phyloP scores from a whole-genome alignment of 2,797 vertebrate species.

The Epinephelus malabaricus region DNA sequence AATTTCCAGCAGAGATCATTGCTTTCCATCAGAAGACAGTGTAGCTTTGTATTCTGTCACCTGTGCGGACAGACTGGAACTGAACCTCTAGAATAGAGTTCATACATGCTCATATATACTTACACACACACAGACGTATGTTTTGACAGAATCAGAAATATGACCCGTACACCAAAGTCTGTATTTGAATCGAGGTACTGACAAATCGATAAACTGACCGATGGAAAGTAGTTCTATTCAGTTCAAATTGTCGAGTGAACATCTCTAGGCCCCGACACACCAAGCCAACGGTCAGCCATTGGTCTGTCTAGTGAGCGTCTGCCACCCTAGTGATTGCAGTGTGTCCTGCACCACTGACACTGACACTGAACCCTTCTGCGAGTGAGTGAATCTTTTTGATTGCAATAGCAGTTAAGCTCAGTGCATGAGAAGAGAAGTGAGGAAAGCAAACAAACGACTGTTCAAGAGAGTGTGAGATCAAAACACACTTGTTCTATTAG shows the following conservation, averaged over 20 bases:
- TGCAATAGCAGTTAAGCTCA: no score
- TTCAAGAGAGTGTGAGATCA: no score
- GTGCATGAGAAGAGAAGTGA: no score
- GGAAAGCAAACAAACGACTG: no score
- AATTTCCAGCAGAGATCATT: constrained; percentile 10
- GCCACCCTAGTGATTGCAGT: no score
- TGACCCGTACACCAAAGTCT: background rate
- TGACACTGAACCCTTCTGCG: no score
- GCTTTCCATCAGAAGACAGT: constrained; percentile 22
- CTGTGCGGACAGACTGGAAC: constrained; percentile 17
- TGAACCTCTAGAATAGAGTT: constrained; percentile 3
- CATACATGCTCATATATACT: background rate
- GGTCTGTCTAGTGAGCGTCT: no score
- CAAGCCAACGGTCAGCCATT: no score
- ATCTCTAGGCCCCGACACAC: background rate
- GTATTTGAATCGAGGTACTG: background rate
- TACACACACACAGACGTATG: background rate
- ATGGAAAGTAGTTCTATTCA: background rate
- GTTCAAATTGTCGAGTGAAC: background rate
- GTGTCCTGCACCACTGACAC: no score
- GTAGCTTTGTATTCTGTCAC: constrained; percentile 17
- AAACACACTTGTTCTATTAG: no score
- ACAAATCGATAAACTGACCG: background rate
- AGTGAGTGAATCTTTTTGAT: no score
- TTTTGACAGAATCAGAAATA: background rate